These are phyloP conservation scores for Enteromius trimaculatus DNA, from an alignment of 2,797 vertebrate species.

Conservation along the genomic window DNA sequence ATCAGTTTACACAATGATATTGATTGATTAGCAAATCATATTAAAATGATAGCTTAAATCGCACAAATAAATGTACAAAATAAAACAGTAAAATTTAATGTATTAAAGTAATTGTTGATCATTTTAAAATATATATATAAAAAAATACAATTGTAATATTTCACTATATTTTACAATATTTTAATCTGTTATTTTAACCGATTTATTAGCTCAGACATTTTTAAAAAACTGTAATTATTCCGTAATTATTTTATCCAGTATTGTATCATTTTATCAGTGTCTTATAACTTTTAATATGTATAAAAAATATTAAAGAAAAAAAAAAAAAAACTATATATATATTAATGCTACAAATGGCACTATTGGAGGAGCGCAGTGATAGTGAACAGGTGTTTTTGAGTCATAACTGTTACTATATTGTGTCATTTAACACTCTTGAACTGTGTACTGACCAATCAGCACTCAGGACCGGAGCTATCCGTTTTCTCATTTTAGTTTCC, in stretches of 20 bases:
- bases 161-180: not conserved
- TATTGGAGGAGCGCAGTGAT: not conserved
- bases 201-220: too few relatives aligned
- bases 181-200: too few relatives aligned
- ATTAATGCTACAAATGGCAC: not conserved
- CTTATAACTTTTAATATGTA: not conserved
- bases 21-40: too few relatives aligned
- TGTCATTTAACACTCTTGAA: not conserved
- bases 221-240: not conserved
- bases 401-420: not conserved
- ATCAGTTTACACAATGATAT: not conserved
- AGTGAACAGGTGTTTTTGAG: not conserved
- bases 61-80: too few relatives aligned
- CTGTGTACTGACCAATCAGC: slow-evolving; percentile 24
- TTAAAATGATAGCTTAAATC: not conserved
- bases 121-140: not conserved
- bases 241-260: not conserved
- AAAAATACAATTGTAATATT: not conserved
- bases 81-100: not conserved
- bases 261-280: not conserved
- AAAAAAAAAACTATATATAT: too few relatives aligned
- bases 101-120: not conserved
- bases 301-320: not conserved
- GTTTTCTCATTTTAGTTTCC: slow-evolving; percentile 30
- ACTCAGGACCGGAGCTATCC: slow-evolving; percentile 5